phyloP scores from a whole-genome alignment of 2,113 vertebrate genomes.

The Anarrhichthys ocellatus region DNA sequence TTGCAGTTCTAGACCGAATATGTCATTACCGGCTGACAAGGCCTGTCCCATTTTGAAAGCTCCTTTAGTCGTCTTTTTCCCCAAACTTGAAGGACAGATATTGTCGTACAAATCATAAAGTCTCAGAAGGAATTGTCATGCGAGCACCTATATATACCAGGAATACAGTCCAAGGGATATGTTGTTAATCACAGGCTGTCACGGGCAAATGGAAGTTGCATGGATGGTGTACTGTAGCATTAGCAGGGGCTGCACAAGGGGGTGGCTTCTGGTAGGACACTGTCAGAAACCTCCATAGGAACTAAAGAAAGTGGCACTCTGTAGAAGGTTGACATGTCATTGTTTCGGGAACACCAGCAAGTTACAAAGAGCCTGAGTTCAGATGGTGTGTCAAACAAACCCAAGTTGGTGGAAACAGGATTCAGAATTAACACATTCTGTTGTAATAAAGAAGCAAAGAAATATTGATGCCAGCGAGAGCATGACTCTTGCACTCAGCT shows the following conservation, averaged over 20 bases:
- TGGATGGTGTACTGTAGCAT: not conserved
- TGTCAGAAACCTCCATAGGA: not conserved
- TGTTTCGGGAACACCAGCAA: not conserved
- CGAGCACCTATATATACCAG: not conserved
- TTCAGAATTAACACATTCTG: no score
- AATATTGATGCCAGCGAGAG: not conserved
- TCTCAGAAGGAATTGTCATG: not conserved
- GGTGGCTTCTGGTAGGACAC: not conserved
- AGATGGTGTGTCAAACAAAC: not conserved
- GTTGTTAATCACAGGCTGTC: not conserved
- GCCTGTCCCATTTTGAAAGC: not conserved
- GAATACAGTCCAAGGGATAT: not conserved
- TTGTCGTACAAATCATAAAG: not conserved
- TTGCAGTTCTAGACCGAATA: not conserved
- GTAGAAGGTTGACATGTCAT: not conserved
- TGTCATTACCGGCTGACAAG: conserved; percentile 11
- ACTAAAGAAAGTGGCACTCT: not conserved
- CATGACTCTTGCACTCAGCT: no score
- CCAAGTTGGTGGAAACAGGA: not conserved
- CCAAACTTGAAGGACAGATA: not conserved
- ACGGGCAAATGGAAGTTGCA: not conserved
- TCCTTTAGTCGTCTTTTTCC: not conserved
- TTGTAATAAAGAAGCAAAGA: not conserved
- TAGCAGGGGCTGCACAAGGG: not conserved
- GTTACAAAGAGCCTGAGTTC: not conserved